These are phyloP conservation scores for Pithys albifrons DNA, from an alignment of 2,113 vertebrate species.

Conservation along the genomic window DNA sequence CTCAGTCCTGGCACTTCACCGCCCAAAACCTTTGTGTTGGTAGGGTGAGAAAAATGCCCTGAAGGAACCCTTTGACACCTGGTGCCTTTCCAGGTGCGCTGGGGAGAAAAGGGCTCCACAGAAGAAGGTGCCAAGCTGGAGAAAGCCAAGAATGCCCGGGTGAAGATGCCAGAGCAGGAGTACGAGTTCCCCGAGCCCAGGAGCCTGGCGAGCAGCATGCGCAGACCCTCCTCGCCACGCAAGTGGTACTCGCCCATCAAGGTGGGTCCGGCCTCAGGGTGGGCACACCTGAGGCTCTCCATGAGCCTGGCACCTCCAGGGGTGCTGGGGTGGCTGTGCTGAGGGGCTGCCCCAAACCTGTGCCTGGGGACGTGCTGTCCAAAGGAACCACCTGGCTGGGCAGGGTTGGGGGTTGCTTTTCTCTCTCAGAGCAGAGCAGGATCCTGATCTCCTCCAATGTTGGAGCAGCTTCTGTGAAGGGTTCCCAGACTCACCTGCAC, in stretches of 20 bases:
- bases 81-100: slow-evolving; percentile 84
- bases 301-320: not conserved
- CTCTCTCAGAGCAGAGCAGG: not conserved
- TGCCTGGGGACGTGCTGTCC: not conserved
- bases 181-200: slow-evolving; percentile 79
- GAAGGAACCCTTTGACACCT: too few species aligned
- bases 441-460: not conserved
- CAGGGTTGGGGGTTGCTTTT: not conserved
- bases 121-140: slow-evolving; percentile 97
- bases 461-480: not conserved
- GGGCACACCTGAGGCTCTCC: not conserved
- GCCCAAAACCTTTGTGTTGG: too few species aligned
- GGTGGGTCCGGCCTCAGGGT: slow-evolving; percentile 67
- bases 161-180: slow-evolving; percentile 97
- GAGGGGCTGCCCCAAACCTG: not conserved
- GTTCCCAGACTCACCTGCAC: not conserved
- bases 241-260: slow-evolving; percentile 98
- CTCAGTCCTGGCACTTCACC: too few species aligned
- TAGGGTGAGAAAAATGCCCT: too few species aligned
- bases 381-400: not conserved
- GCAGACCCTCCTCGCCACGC: slow-evolving; percentile 77
- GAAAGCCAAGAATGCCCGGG: slow-evolving; percentile 95
- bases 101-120: slow-evolving; percentile 96
- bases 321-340: not conserved
- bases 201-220: slow-evolving; percentile 84